phyloP scores from a whole-genome alignment of 37 sponge, comb jelly and placozoan species.

The Hexactinellida sp. region DNA sequence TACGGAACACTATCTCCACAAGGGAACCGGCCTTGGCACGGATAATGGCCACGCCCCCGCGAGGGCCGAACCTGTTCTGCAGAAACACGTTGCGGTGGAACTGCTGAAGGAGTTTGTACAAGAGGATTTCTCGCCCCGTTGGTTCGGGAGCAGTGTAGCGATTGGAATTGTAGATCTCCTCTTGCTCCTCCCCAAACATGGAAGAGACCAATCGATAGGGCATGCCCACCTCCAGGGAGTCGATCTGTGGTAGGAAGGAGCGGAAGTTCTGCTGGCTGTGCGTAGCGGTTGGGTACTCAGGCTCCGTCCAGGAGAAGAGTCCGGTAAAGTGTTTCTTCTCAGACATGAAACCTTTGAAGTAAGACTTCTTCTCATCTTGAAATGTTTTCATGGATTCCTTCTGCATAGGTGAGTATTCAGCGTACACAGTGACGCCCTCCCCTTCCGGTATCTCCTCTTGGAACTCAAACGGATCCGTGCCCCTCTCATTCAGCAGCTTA shows the following conservation, averaged over 20 bases:
- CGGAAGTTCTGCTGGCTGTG: slow-evolving; percentile 37
- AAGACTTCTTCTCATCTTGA: slow-evolving; percentile 1
- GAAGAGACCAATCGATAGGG: slow-evolving; percentile 42
- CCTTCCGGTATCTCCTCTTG: background rate
- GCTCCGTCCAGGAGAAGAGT: background rate
- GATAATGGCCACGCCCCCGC: slow-evolving; percentile 51
- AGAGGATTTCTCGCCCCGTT: slow-evolving; percentile 20
- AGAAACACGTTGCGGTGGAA: slow-evolving; percentile 60
- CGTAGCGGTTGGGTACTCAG: background rate
- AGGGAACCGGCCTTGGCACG: slow-evolving; percentile 27
- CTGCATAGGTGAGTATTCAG: background rate
- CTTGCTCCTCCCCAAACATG: background rate
- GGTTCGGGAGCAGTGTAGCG: slow-evolving; percentile 47
- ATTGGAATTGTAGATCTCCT: slow-evolving; percentile 16
- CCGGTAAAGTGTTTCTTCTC: background rate
- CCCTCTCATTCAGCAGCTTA: background rate
- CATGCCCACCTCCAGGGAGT: slow-evolving; percentile 23
- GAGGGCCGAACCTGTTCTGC: slow-evolving; percentile 57
- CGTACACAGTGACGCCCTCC: background rate
- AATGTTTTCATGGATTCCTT: background rate
- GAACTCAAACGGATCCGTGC: background rate
- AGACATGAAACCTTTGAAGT: background rate
- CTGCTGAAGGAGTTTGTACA: slow-evolving; percentile 49
- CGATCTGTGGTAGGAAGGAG: slow-evolving; percentile 35
- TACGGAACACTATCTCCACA: slow-evolving; percentile 17